Evolutionary conservation across 2,888 invertebrate genomes (phyloP).

Genomic region (Heliconius ismenius): DNA sequence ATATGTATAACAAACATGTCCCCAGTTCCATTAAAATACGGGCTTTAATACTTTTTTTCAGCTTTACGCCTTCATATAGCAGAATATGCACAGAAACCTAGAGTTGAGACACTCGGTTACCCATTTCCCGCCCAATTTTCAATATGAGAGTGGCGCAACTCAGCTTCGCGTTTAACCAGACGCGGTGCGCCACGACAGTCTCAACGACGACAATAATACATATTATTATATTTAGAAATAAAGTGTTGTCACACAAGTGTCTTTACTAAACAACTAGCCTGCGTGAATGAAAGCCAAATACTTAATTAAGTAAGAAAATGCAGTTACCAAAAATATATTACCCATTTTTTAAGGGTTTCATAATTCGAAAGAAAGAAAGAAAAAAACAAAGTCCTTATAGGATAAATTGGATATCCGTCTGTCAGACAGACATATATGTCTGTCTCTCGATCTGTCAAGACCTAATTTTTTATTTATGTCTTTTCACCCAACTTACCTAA

Average conservation of each 20-base stretch:
- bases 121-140: neutral
- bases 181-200: neutral
- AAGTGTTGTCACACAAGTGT: slow-evolving; percentile 7
- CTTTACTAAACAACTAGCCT: neutral
- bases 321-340: slow-evolving; percentile 14
- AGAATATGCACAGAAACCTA: neutral
- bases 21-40: neutral
- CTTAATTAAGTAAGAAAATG: neutral
- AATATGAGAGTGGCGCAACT: neutral
- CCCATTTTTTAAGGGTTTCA: neutral
- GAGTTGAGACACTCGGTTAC: neutral
- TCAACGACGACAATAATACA: neutral
- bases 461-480: no score
- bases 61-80: neutral
- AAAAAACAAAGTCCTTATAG: neutral
- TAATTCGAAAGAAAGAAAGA: neutral
- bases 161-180: neutral
- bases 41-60: neutral
- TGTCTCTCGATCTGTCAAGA: no score
- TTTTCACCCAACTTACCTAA: no score
- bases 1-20: slow-evolving; percentile 23
- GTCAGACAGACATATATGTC: no score
- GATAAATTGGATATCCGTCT: no score
- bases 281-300: slow-evolving; percentile 23
- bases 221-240: slow-evolving; percentile 17